Base-by-base conservation (phyloP, 1,140 invertebrate genomes). In the Probaryconus sp. region DNA sequence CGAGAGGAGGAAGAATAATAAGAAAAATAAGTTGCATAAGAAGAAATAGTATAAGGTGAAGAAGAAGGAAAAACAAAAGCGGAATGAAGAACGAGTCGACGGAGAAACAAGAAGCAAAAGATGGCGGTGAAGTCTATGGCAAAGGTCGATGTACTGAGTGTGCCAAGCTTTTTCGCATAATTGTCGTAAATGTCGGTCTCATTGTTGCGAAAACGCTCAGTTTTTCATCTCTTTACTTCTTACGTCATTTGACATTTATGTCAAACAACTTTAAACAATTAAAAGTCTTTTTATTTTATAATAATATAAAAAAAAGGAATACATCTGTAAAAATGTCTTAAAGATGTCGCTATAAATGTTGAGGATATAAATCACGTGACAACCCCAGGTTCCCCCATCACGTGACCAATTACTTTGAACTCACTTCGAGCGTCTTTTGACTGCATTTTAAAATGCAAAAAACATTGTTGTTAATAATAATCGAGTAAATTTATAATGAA, bases 11-110 rank as follows among this genome's bases (percentile, higher is more conserved):
- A 63, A 55, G 42, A 45, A 58, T 5, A 65, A 76, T 58, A 67
- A 65, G 65, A 70, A 70, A 70, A 75, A 75, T 69, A 69, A 75
- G 53, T 65, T 76, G 58, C 58, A 70, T 69, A 70, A 69, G 72
- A 70, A 76, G 60, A 76, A 76, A 76, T 65, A 70, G 60, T 70
- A 76, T 45, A 67, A 76, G 55, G 60, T 47, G 53, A 65, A 65
- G 53, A 65, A 60, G 31, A 69, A n/a, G 40, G 47, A 70, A 58
- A 68, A 68, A 74, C 47, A 68, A 69, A 65, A 69, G 63, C 28
- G 31, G 10, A 63, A 67, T 74, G 71, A 74, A 74, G 71, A 74
- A 68, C 72, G 51, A 65, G 64, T 69, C 58, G 53, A 75, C 45
- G 64, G 13, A 74, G 71, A 74, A 64, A 74, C 64, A 50, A 74